Conservation (phyloP, 2,797 vertebrate species). For the Ataeniobius toweri region DNA sequence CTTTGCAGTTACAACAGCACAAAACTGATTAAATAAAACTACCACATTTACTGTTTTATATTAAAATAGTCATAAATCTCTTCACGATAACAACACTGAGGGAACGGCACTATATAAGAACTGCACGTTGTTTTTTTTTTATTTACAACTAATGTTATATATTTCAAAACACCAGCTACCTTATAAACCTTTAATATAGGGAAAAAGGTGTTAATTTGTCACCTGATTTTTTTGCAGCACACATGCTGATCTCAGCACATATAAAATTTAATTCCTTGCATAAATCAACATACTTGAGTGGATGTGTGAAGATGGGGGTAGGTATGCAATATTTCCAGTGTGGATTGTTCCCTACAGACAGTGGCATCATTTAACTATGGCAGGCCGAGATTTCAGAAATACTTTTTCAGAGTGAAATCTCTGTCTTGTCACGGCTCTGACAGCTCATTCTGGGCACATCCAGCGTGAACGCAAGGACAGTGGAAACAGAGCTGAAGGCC, state of each 20-base stretch:
- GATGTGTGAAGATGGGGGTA: slow-evolving; percentile 36
- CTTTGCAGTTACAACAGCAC: not conserved
- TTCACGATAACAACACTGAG: not conserved
- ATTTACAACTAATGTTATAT: slow-evolving; percentile 2
- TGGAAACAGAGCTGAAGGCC: slow-evolving; percentile 56
- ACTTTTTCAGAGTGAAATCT: slow-evolving; percentile 63
- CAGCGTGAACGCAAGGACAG: slow-evolving; percentile 41
- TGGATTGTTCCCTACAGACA: slow-evolving; percentile 50
- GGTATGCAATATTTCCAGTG: slow-evolving; percentile 52
- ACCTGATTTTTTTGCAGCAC: slow-evolving; percentile 23
- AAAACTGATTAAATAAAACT: not conserved
- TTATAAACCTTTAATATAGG: not conserved
- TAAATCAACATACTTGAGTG: slow-evolving; percentile 63
- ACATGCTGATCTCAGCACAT: slow-evolving; percentile 12
- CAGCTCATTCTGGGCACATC: slow-evolving; percentile 69
- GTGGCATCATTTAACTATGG: slow-evolving; percentile 52
- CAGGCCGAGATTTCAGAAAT: slow-evolving; percentile 56
- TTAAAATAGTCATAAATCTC: not conserved
- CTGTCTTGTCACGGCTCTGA: slow-evolving; percentile 56
- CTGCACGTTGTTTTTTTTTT: not conserved
- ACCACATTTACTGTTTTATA: not conserved
- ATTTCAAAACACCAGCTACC: slow-evolving; percentile 5
- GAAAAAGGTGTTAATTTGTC: slow-evolving; percentile 9
- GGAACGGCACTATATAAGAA: not conserved
- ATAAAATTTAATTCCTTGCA: slow-evolving; percentile 39